Percentiles rank a stretch among this genome's conserved stretches.
Conservation (phyloP, 1,140 invertebrate species). For the Heliconius nattereri region DNA sequence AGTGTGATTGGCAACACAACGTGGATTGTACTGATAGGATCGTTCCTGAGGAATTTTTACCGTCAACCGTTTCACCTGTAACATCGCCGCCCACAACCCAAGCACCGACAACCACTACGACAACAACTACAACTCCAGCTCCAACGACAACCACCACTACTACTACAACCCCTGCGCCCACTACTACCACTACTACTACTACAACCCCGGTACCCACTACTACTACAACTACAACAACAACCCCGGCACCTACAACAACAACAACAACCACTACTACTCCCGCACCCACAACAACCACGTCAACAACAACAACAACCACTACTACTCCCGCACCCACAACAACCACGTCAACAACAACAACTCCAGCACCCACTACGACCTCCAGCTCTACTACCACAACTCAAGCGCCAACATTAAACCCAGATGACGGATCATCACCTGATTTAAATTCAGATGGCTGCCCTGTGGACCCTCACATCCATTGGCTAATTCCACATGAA, state of each 20-base stretch:
- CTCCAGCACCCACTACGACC: conserved; percentile 7
- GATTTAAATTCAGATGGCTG: conserved; percentile 56
- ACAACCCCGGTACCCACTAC: conserved; percentile 19
- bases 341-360: conserved; percentile 5
- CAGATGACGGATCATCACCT: background rate
- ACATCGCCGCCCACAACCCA: conserved; percentile 20
- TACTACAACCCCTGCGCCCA: conserved; percentile 10
- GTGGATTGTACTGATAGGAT: conserved; percentile 74
- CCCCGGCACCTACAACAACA: conserved; percentile 26
- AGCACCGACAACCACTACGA: conserved; percentile 17
- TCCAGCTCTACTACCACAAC: conserved; percentile 28
- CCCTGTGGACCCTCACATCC: conserved; percentile 56
- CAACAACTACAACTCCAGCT: conserved; percentile 25
- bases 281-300: conserved; percentile 14
- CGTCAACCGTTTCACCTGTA: conserved; percentile 13
- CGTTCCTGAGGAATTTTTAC: conserved; percentile 42
- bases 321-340: conserved; percentile 23
- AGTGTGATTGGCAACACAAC: conserved; percentile 82
- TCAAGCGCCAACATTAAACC: background rate
- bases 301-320: conserved; percentile 23
- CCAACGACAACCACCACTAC: conserved; percentile 30
- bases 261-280: conserved; percentile 29
- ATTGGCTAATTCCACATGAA: conserved; percentile 77
- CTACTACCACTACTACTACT: conserved; percentile 25
- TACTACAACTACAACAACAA: conserved; percentile 25